A percentile compares a stretch with the other conserved stretches of the same genome.
Conservation (phyloP, 37 sponge, comb jelly and placozoan genomes). For the Sycon ciliatum region DNA sequence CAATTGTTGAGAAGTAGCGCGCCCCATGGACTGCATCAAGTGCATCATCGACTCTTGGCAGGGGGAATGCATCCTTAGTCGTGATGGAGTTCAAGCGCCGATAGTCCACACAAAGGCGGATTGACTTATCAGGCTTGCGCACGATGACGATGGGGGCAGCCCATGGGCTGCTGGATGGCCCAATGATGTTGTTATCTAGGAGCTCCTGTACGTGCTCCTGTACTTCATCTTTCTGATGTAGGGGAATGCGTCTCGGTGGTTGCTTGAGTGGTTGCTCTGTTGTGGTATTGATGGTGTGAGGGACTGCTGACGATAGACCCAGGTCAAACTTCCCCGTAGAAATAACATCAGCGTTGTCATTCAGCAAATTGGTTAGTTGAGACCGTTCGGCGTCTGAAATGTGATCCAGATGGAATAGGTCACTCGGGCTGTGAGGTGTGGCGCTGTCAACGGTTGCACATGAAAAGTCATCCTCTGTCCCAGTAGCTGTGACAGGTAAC, state of each 20-base stretch:
- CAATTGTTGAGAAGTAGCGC: conserved; percentile 2
- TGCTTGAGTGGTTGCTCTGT: neutral
- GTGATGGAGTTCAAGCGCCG: conserved; percentile 10
- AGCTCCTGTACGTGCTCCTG: neutral
- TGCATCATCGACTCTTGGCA: neutral
- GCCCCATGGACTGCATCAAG: conserved; percentile 11
- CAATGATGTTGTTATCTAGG: neutral
- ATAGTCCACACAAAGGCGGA: conserved; percentile 12
- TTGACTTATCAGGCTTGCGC: neutral
- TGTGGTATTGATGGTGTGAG: neutral
- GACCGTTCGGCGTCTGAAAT: no score
- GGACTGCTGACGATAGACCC: neutral
- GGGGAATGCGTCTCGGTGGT: conserved; percentile 11
- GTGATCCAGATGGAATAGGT: no score
- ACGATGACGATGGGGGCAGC: neutral
- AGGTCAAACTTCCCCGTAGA: neutral
- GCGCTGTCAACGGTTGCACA: no score
- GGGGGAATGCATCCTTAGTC: conserved; percentile 19
- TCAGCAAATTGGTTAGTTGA: neutral
- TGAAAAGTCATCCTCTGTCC: no score
- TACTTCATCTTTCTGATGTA: neutral
- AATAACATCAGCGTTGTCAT: neutral
- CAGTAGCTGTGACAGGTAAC: no score
- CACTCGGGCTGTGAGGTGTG: no score
- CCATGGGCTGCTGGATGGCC: conserved; percentile 11